Base-by-base conservation (phyloP, 2,797 vertebrate species). In the Triplophysa yarkandensis region DNA sequence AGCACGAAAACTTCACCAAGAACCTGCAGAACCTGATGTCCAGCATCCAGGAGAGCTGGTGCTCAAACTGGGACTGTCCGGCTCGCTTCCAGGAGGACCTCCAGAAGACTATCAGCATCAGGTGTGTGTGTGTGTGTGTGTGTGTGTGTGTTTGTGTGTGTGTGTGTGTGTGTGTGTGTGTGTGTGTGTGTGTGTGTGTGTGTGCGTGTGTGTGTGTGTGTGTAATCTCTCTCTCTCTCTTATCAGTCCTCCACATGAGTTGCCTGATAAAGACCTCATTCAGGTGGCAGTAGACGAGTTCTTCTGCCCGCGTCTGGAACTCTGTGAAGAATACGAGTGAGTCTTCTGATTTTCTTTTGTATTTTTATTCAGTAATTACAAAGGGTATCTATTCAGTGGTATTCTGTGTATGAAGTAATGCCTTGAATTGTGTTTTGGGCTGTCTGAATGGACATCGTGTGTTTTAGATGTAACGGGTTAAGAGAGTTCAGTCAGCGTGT, bases 1-100 rank as follows among this genome's bases (percentile, higher is more conserved):
- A 96, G 83, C 94, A 96, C 10, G 92, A 95, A 68, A 96, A 96
- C 87, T 96, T 96, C 85, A 96, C 95, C 43, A 90, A 94, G 84
- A 96, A 96, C 86, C 88, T 96, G 65, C 93, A 95, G 82, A 92
- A 92, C 85, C 90, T 96, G 63, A 94, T 96, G 94, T 93, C 92
- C 50, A 95, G 93, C 50, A 83, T 93, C n/a, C 95, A 96, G 85
- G 94, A 95, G 87, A 94, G 91, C 83, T 87, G 92, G 74, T 96
- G 95, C 83, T 93, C 90, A 71, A 92, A 88, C 87, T 90, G 91
- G 87, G 88, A 81, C 83, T 96, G 95, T 76, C 93, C 91, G 0
- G 84, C 83, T 19, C 93, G 94, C 64, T 86, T 90, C 72, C 93
- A 94, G 85, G 93, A 94, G 78, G 86, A 91, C 79, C 84, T 91